phyloP scores from a whole-genome alignment of 2,797 vertebrate genomes.

The Acrossocheilus fasciatus region DNA sequence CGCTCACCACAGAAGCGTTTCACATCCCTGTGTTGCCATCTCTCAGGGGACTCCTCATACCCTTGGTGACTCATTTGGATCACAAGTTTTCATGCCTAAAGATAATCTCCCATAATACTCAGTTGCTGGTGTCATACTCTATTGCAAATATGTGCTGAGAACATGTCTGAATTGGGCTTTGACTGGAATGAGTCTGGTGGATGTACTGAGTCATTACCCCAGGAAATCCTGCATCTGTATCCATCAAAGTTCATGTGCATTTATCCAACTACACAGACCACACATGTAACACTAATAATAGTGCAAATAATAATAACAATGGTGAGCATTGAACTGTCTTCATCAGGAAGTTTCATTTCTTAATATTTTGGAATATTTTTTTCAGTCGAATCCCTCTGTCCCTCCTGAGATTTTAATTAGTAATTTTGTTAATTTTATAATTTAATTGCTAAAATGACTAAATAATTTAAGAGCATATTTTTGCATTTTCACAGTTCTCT shows the following conservation, averaged over 20 bases:
- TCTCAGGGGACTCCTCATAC: constrained; percentile 20
- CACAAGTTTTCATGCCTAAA: constrained; percentile 4
- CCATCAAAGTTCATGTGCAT: constrained; percentile 1
- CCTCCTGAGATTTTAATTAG: background rate
- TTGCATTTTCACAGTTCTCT: background rate
- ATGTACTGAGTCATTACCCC: constrained; percentile 48
- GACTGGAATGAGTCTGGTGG: constrained; percentile 32
- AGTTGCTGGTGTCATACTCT: constrained; percentile 36
- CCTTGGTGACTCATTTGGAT: constrained; percentile 22
- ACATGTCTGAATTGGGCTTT: constrained; percentile 22
- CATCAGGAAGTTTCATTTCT: background rate
- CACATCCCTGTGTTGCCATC: constrained; percentile 30
- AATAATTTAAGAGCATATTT: background rate
- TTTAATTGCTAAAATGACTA: too few species aligned
- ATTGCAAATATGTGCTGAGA: background rate
- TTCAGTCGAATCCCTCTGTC: too few species aligned
- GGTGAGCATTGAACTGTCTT: background rate
- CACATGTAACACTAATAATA: background rate
- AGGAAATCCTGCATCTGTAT: constrained; percentile 50
- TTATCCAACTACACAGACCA: background rate
- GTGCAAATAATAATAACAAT: background rate
- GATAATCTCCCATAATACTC: constrained; percentile 20
- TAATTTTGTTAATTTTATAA: too few species aligned
- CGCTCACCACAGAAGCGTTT: constrained; percentile 63
- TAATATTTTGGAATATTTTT: background rate